Base-by-base conservation (phyloP, 2,113 vertebrate species). In the Phaethornis superciliosus region DNA sequence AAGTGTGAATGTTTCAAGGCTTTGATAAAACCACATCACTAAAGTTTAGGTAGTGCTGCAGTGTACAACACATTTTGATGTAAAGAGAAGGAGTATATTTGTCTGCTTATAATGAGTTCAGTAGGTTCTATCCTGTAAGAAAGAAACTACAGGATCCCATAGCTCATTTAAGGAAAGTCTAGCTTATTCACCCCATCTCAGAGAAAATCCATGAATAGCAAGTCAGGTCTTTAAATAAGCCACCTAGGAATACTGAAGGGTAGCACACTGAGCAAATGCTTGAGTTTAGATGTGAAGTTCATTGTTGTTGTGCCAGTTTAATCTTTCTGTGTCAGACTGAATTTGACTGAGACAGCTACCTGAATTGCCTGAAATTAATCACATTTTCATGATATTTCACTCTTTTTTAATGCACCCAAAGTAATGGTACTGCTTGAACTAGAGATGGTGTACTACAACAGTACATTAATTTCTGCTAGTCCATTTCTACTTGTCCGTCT, bases 91-190 rank as follows among this genome's bases (percentile, higher is more conserved):
- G 42, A 68, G n/a, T 27, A 4, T 88, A 80, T 76, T 46, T 82
- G n/a, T 79, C 67, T 91, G 42, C 28, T 15, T 93, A 40, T 85
- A 86, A 91, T 81, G 71, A 89, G 55, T 85, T 87, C 79, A 68
- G 78, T 58, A 81, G 51, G 71, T 87, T 94, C 93, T 94, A 95
- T 92, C 85, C 26, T 2, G 76, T 86, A 88, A 91, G 60, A 95
- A 90, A 94, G 47, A 72, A 90, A 40, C 64, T 68, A 70, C 64
- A 88, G n/a, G 51, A 72, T 88, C 59, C 35, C 30, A 22, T 55
- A 52, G 44, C 75, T 96, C 87, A 93, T 90, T 93, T 87, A 68
- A 92, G 79, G 40, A 33, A 90, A 83, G 56, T 80, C 49, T 87
- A n/a, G 63, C 64, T 93, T 75, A 81, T 82, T 91, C 78, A 62